Evolutionary conservation across 2,797 vertebrate genomes (phyloP).

Genomic region (Heliangelus exortis): DNA sequence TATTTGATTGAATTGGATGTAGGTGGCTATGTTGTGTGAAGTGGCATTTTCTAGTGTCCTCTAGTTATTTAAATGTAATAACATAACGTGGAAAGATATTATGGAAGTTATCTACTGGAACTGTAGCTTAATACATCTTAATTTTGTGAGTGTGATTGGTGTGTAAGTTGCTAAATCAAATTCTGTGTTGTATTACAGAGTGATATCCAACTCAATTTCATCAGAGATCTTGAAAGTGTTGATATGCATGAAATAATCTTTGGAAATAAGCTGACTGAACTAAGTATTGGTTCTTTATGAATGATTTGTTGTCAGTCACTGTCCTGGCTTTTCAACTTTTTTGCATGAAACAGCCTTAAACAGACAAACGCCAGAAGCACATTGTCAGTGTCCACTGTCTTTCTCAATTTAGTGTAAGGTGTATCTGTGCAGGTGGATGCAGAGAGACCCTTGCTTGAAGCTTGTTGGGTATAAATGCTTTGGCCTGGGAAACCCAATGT

Average conservation of each 20-base stretch:
- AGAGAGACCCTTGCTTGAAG: neutral
- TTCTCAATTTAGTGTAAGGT: neutral
- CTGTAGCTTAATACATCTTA: neutral
- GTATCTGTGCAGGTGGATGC: neutral
- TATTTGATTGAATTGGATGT: neutral
- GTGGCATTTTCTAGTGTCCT: rapidly evolving
- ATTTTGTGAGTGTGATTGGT: neutral
- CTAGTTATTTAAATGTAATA: neutral
- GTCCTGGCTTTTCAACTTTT: neutral
- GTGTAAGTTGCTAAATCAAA: neutral
- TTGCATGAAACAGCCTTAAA: neutral
- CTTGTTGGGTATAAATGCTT: neutral
- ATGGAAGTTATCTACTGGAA: neutral
- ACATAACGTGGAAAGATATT: neutral
- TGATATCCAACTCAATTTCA: neutral
- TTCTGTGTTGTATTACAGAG: neutral
- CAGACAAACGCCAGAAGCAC: neutral
- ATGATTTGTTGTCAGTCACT: neutral
- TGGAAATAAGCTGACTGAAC: neutral
- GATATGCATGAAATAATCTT: neutral
- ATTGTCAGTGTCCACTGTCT: neutral
- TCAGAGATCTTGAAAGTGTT: neutral
- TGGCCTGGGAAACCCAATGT: neutral
- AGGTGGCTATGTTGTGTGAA: neutral
- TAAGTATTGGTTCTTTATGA: neutral